Evolutionary conservation across 2,113 vertebrate genomes (phyloP).

Genomic region (Microcebus murinus): DNA sequence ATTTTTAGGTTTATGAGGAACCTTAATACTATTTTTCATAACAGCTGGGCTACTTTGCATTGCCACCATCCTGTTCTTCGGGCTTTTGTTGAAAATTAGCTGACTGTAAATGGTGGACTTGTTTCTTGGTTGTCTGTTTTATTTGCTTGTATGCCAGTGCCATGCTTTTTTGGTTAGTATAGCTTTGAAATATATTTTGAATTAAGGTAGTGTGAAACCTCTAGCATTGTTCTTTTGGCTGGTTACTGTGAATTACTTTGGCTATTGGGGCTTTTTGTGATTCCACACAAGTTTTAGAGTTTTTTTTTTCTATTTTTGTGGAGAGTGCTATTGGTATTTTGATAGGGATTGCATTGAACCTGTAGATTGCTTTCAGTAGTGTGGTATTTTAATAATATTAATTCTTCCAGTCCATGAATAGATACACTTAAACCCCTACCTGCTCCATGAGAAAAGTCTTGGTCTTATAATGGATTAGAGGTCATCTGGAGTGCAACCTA

Average conservation of each 20-base stretch:
- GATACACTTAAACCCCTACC: not conserved
- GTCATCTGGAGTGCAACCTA: not conserved
- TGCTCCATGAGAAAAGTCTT: not conserved
- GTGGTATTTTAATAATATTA: not conserved
- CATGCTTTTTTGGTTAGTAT: not conserved
- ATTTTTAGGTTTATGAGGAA: not conserved
- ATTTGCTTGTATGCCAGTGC: not conserved
- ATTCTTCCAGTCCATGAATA: not conserved
- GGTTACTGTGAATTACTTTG: not conserved
- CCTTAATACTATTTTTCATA: not conserved
- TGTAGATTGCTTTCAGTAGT: not conserved
- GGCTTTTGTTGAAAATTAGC: not conserved
- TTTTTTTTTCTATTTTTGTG: not conserved
- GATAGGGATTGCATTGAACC: not conserved
- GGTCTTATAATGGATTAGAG: not conserved
- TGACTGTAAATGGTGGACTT: not conserved
- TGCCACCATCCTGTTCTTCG: not conserved
- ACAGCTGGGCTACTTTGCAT: not conserved
- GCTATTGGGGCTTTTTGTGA: not conserved
- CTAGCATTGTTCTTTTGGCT: not conserved
- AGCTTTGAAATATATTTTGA: not conserved
- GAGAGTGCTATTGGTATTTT: not conserved
- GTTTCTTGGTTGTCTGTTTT: not conserved
- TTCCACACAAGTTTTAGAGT: no score
- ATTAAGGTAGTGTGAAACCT: not conserved